These are phyloP conservation scores for Ochotona curzoniae DNA, from an alignment of 2,113 vertebrate species.

Conservation along the genomic window DNA sequence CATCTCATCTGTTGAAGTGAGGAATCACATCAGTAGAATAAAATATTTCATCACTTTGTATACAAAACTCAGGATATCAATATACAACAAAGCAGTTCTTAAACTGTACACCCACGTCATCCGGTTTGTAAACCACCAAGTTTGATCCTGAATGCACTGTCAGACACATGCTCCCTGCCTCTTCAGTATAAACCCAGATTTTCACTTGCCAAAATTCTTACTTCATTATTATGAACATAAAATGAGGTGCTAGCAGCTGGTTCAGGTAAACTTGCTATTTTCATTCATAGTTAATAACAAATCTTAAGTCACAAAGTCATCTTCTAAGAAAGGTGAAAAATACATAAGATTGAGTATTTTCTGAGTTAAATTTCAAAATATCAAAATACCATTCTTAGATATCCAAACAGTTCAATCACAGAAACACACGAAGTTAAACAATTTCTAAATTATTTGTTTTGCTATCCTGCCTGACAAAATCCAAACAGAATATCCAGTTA, in stretches of 20 bases:
- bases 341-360: slow-evolving; percentile 11
- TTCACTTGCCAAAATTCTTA: slow-evolving; percentile 71
- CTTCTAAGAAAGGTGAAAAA: slow-evolving; percentile 44
- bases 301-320: slow-evolving; percentile 12
- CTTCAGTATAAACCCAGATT: slow-evolving; percentile 72
- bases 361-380: slow-evolving; percentile 30
- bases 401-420: slow-evolving; percentile 18
- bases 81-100: slow-evolving; percentile 66
- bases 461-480: neutral
- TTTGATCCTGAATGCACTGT: slow-evolving; percentile 75
- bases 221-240: slow-evolving; percentile 62
- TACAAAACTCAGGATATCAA: slow-evolving; percentile 75
- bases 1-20: slow-evolving; percentile 79
- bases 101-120: slow-evolving; percentile 75
- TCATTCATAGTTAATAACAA: neutral
- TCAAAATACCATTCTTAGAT: slow-evolving; percentile 12
- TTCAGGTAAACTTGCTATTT: slow-evolving; percentile 70
- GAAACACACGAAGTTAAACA: neutral
- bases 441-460: slow-evolving; percentile 39
- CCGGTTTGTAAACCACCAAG: slow-evolving; percentile 72
- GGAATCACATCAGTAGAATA: slow-evolving; percentile 75
- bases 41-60: slow-evolving; percentile 77
- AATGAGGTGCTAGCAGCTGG: slow-evolving; percentile 60
- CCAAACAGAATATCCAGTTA: neutral
- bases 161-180: slow-evolving; percentile 72